Evolutionary conservation across 2,888 invertebrate genomes (phyloP), one percentile per base, ranked within the genome.

Genomic region (Molanna angustata): DNA sequence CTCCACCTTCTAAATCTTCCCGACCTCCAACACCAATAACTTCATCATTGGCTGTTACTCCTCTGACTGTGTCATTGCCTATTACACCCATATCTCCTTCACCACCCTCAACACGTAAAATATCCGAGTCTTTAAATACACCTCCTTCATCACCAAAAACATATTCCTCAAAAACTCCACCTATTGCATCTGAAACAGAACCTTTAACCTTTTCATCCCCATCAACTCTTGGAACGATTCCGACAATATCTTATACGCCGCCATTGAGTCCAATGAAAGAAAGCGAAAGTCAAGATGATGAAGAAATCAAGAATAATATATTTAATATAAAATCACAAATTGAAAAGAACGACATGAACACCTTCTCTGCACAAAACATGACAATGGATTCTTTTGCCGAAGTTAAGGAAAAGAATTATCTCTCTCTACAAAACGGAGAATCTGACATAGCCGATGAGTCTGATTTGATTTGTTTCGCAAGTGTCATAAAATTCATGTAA

Each of bases 401-500:
- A 32, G 39, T 22, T 18, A 31, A 44, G 19, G 22, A 44, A 17
- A 32, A 37, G 4, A 44, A 19, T 40, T 31, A 43, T 33, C 42
- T 16, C 13, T 14, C 20, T 33, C 4, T 37, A 16, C 6, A 20
- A 9, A 14, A 17, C 19, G 27, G 11, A 21, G 47, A 40, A n/a
- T 11, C 39, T 13, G 20, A 51, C 44, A 46, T 33, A 42, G 45
- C 45, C n/a, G 49, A 46, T 17, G 47, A 53, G 57, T 69, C 71
- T 1, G 72, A 74, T 51, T 73, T 74, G 3, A 62, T 76, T 7
- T 76, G 76, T 64, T 77, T 76, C 44, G 76, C 76, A 1, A 73
- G 75, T 54, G 75, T 77, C 18, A 63, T 77, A 19, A 70, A 68
- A 40, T 70, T 75, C 50, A 77, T 77, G 77, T 76, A 61, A 71